Evolutionary conservation across 2,113 vertebrate genomes (phyloP), one percentile per base, ranked within the genome.

Genomic region (Heterochromis multidens): DNA sequence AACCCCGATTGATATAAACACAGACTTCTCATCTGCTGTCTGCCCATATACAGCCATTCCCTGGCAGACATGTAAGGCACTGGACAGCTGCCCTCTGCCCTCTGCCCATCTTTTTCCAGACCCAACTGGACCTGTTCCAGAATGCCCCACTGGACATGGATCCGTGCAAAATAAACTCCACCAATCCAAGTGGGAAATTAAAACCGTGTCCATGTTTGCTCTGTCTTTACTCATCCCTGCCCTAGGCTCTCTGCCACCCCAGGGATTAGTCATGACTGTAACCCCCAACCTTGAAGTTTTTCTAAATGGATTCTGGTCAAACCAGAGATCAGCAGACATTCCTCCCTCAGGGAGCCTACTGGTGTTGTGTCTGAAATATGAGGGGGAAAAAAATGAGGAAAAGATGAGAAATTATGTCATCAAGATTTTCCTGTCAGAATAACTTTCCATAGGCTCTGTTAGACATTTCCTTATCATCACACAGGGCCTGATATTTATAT

Each of bases 171-270:
- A 86, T 91, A 84, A 85, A 89, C 79, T 77, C 11, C 0, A 78
- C 77, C 52, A 87, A 37, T 87, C 60, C 87, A 60, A 70, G 61
- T 63, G 92, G 88, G 88, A 89, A 90, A 85, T 92, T 84, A 88
- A 83, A 86, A 65, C 29, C 4, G 16, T 59, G 72, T 86, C 80
- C 84, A 52, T 72, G 77, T 89, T 90, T 87, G 86, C 84, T 80
- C 43, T 40, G 37, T 85, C 67, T 81, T 56, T 25, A 49, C 43
- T 89, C 70, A 82, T 86, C 76, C 59, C 25, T 77, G 14, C 37
- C 43, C 74, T 40, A 37, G 78, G 67, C 31, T 52, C 27, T 43
- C 25, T 72, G 77, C 82, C 76, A 77, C 67, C 25, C 19, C 2
- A 2, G 60, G 62, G 80, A 89, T 91, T 80, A 74, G 72, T 88